These are phyloP conservation scores for Aphodius granarius DNA, from an alignment of 2,888 invertebrate genomes.

Conservation along the genomic window DNA sequence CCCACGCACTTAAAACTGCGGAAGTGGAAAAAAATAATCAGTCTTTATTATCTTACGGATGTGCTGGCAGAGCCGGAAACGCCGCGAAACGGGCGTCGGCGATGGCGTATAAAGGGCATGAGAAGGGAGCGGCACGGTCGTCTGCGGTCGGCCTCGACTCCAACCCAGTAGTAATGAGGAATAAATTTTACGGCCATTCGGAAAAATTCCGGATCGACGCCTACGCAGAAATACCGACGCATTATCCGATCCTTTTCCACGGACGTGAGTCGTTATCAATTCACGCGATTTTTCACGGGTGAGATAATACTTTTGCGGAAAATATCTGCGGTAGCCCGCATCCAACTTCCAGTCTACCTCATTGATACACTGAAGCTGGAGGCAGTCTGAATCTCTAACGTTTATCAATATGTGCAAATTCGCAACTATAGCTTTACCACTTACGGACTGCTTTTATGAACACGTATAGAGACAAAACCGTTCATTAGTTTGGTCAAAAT, in stretches of 20 bases:
- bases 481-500: no score
- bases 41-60: conserved; percentile 35
- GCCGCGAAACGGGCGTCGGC: conserved; percentile 8
- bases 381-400: no score
- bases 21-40: conserved; percentile 32
- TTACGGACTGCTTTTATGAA: no score
- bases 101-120: conserved; percentile 28
- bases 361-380: no score
- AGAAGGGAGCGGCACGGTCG: conserved; percentile 22
- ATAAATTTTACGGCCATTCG: conserved; percentile 26
- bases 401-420: no score
- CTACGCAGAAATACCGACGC: neutral
- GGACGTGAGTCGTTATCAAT: neutral
- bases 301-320: neutral
- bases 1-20: conserved; percentile 23
- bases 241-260: neutral
- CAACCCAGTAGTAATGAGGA: conserved; percentile 21
- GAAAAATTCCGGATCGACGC: neutral
- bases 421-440: no score
- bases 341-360: no score
- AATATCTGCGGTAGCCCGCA: no score
- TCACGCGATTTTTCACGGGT: neutral
- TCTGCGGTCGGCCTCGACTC: neutral
- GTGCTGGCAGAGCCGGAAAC: conserved; percentile 35
- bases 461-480: no score